Percentiles rank a stretch among this genome's conserved stretches.
These are phyloP conservation scores for Avahi laniger DNA, from an alignment of 2,797 vertebrate species.

Conservation along the genomic window DNA sequence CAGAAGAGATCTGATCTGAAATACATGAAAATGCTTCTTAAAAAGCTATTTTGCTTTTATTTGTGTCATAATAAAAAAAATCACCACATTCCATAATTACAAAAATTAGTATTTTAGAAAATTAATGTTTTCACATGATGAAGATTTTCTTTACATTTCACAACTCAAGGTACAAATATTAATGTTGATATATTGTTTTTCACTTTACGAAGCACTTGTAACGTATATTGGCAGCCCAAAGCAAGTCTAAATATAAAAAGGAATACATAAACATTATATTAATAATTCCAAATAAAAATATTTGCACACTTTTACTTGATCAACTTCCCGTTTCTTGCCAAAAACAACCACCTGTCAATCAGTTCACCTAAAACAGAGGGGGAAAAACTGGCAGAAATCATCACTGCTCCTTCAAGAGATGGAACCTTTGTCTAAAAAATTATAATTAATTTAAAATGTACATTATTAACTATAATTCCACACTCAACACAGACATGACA, in stretches of 20 bases:
- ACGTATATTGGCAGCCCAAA: background rate
- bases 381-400: background rate
- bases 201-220: too few relatives aligned
- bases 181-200: background rate
- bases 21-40: slow-evolving; percentile 13
- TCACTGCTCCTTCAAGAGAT: background rate
- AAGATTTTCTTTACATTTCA: background rate
- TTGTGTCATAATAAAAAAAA: slow-evolving; percentile 41
- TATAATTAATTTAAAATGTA: background rate
- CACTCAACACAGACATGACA: background rate
- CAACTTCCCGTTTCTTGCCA: slow-evolving; percentile 34
- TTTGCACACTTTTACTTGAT: background rate
- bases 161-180: slow-evolving; percentile 29
- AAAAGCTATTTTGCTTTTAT: slow-evolving; percentile 38
- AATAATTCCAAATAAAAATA: background rate
- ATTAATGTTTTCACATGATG: background rate
- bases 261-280: background rate
- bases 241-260: slow-evolving; percentile 29
- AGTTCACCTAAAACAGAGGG: background rate
- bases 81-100: slow-evolving; percentile 70
- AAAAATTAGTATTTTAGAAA: slow-evolving; percentile 57
- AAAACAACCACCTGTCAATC: slow-evolving; percentile 28
- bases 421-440: slow-evolving; percentile 35
- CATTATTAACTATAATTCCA: slow-evolving; percentile 13
- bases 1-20: background rate